These are phyloP conservation scores for Lamproptera curius DNA, from an alignment of 2,888 invertebrate genomes.

Conservation along the genomic window DNA sequence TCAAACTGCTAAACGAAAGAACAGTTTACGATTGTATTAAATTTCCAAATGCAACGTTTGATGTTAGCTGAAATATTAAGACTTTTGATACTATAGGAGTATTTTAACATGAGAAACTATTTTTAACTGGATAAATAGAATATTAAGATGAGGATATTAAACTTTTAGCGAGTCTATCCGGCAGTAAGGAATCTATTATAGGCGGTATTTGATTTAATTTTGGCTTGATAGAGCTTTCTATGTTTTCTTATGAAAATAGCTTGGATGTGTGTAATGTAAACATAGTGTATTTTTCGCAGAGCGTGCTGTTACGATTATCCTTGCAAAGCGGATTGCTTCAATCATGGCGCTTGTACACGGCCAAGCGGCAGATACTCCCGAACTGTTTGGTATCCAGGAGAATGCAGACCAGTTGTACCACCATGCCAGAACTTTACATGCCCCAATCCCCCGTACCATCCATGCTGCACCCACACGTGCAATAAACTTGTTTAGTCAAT, in stretches of 20 bases:
- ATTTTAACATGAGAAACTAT: too few relatives aligned
- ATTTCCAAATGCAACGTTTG: not conserved
- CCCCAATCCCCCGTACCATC: slow-evolving; percentile 67
- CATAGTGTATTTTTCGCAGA: slow-evolving; percentile 34
- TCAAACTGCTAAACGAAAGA: slow-evolving; percentile 2
- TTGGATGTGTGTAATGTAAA: not conserved
- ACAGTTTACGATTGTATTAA: slow-evolving; percentile 12
- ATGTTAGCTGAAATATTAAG: slow-evolving; percentile 4
- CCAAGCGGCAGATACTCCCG: slow-evolving; percentile 67
- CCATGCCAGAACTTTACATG: slow-evolving; percentile 69
- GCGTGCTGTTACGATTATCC: slow-evolving; percentile 70
- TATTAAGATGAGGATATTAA: not conserved
- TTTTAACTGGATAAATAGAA: slow-evolving; percentile 1
- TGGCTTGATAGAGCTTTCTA: slow-evolving; percentile 1
- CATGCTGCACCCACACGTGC: slow-evolving; percentile 62
- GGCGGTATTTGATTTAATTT: slow-evolving; percentile 9
- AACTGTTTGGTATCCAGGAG: slow-evolving; percentile 68
- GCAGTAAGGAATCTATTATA: slow-evolving; percentile 10
- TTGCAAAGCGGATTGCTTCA: slow-evolving; percentile 70
- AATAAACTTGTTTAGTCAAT: slow-evolving; percentile 53
- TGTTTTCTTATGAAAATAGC: slow-evolving; percentile 6
- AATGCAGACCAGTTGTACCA: slow-evolving; percentile 55
- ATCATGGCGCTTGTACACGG: slow-evolving; percentile 62
- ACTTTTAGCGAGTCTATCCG: slow-evolving; percentile 1
- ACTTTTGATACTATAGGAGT: too few relatives aligned